Conservation (phyloP, 2,113 vertebrate genomes). For the Thamnaconus septentrionalis region DNA sequence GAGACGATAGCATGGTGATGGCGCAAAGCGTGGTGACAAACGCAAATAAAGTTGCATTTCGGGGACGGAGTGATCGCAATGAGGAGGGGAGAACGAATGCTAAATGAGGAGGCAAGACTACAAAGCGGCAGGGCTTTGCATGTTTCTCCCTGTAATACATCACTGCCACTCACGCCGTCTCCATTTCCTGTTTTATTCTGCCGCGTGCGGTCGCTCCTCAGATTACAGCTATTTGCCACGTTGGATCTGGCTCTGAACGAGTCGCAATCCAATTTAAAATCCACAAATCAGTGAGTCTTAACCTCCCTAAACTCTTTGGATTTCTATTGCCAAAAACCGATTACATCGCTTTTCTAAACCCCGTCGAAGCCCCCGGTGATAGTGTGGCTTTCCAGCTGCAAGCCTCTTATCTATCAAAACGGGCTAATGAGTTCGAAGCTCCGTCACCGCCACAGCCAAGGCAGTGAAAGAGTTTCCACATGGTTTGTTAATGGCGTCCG, state of each 20-base stretch:
- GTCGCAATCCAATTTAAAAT: conserved; percentile 62
- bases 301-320: conserved; percentile 59
- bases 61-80: conserved; percentile 4
- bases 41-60: conserved; percentile 20
- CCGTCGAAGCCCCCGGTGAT: conserved; percentile 49
- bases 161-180: conserved; percentile 10
- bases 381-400: conserved; percentile 60
- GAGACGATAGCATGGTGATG: neutral
- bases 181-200: conserved; percentile 8
- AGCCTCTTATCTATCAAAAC: conserved; percentile 67
- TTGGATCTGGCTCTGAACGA: conserved; percentile 53
- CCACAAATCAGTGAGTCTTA: conserved; percentile 60
- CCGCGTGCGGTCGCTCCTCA: conserved; percentile 11
- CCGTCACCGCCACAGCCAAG: conserved; percentile 48
- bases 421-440: conserved; percentile 63
- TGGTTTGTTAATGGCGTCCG: conserved; percentile 3
- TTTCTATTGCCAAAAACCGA: conserved; percentile 61
- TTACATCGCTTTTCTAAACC: conserved; percentile 67
- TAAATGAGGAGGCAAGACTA: neutral
- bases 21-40: neutral
- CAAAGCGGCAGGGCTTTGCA: neutral
- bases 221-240: conserved; percentile 50
- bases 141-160: conserved; percentile 15
- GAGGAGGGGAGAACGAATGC: conserved; percentile 8
- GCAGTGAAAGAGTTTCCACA: conserved; percentile 8